Evolutionary conservation across 2,113 vertebrate species (phyloP).

Genomic region (Dascyllus trimaculatus): DNA sequence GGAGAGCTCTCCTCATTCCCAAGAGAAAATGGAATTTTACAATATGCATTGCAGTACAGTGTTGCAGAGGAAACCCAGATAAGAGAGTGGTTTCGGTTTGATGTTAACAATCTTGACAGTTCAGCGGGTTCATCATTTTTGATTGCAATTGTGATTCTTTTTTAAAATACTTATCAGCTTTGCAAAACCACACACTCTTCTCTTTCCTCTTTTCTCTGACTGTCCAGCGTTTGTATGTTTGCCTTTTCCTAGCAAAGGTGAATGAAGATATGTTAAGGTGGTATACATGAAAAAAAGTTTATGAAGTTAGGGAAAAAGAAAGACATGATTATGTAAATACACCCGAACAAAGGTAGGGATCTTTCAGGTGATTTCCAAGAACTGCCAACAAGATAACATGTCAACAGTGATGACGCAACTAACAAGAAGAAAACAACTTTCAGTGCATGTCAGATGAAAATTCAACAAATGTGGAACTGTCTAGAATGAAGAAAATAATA

Average conservation of each 20-base stretch:
- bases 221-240: background rate
- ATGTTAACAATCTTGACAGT: constrained; percentile 2
- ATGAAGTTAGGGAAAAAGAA: background rate
- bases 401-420: background rate
- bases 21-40: constrained; percentile 22
- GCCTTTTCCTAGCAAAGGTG: background rate
- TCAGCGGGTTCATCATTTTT: constrained; percentile 15
- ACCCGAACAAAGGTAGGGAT: background rate
- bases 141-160: background rate
- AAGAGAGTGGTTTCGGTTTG: background rate
- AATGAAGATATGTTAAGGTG: background rate
- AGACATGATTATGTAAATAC: background rate
- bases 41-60: background rate
- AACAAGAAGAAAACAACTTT: constrained; percentile 9
- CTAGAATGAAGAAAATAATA: constrained; percentile 1
- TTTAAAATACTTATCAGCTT: background rate
- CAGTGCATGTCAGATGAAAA: background rate
- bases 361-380: background rate
- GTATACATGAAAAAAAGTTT: background rate
- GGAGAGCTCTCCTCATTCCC: constrained; percentile 9
- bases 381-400: background rate
- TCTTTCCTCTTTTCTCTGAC: background rate
- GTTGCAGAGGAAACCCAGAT: constrained; percentile 8
- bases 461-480: too few relatives aligned
- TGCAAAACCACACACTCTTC: background rate